Conservation (phyloP, 2,113 vertebrate species). For the Anser cygnoides region DNA sequence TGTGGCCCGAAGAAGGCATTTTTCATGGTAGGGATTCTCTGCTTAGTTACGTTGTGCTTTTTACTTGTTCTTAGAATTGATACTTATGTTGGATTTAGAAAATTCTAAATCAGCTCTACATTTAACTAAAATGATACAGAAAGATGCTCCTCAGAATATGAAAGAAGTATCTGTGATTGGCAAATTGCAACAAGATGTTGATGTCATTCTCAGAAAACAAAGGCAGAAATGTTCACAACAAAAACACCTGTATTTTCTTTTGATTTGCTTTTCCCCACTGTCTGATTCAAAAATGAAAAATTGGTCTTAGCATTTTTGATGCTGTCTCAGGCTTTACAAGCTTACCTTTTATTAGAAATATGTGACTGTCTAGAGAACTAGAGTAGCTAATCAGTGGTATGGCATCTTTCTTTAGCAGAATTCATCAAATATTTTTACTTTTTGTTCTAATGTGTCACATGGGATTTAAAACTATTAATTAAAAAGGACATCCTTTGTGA, state of each 20-base stretch:
- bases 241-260: background rate
- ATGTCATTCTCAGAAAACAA: background rate
- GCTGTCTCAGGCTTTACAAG: background rate
- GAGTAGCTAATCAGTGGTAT: background rate
- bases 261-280: background rate
- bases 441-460: background rate
- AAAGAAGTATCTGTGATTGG: background rate
- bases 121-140: background rate
- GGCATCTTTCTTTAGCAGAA: background rate
- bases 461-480: constrained; percentile 21
- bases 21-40: background rate
- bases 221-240: background rate
- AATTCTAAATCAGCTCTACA: background rate
- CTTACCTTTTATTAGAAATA: background rate
- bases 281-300: background rate
- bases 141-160: background rate
- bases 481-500: background rate
- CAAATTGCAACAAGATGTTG: background rate
- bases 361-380: background rate
- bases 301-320: background rate
- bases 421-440: background rate
- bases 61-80: background rate
- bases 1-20: background rate
- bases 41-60: background rate
- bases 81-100: background rate